Evolutionary conservation across 2,797 vertebrate genomes (phyloP).

Genomic region (Gephyroberyx darwinii): DNA sequence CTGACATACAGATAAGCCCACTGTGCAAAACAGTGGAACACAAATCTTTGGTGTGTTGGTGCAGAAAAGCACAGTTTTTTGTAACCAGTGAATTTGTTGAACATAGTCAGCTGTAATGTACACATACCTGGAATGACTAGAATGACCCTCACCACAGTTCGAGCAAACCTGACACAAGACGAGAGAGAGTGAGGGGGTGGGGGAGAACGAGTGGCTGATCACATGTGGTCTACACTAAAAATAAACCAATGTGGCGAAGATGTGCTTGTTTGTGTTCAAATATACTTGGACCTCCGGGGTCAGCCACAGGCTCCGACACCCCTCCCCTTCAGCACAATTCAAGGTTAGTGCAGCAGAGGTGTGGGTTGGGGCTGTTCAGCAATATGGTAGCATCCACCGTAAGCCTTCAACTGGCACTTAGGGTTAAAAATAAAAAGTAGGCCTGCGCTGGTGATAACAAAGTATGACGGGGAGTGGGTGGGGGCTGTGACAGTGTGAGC

Average conservation of each 20-base stretch:
- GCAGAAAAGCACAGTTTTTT: neutral
- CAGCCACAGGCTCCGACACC: conserved; percentile 8
- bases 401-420: conserved; percentile 11
- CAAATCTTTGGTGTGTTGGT: neutral
- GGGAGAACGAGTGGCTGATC: conserved; percentile 20
- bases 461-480: neutral
- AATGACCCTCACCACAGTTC: neutral
- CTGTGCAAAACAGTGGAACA: neutral
- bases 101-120: neutral
- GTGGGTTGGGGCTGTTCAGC: neutral
- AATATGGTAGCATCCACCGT: neutral
- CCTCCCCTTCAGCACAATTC: conserved; percentile 6
- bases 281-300: conserved; percentile 38
- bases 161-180: neutral
- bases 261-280: conserved; percentile 50
- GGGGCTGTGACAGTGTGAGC: neutral
- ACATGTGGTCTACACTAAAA: conserved; percentile 37
- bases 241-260: conserved; percentile 37
- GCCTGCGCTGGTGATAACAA: conserved; percentile 3
- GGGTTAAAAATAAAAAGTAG: conserved; percentile 26
- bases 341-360: neutral
- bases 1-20: neutral
- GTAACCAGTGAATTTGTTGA: neutral
- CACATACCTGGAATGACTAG: conserved; percentile 21
- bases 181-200: neutral